Percentiles rank a stretch among this genome's conserved stretches.
Evolutionary conservation across 2,888 invertebrate species (phyloP).

Genomic region (Muschampia plurimacula): DNA sequence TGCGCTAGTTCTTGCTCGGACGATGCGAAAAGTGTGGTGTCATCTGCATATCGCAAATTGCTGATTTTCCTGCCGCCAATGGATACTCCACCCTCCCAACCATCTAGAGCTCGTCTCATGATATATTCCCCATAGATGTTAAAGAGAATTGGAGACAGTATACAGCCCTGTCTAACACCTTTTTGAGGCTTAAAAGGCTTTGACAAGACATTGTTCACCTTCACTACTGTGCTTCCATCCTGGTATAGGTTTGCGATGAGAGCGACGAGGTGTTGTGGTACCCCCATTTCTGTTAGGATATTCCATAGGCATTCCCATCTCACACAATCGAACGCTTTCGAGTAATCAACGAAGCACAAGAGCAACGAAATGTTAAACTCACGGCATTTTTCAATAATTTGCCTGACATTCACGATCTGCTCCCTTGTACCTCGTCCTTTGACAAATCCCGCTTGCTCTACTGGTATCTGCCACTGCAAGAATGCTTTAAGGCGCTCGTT

Average conservation of each 20-base stretch:
- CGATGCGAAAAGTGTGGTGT: not conserved
- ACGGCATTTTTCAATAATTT: slow-evolving; percentile 15
- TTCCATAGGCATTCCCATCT: slow-evolving; percentile 19
- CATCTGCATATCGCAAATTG: slow-evolving; percentile 15
- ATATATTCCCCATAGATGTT: slow-evolving; percentile 14
- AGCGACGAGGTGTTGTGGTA: slow-evolving; percentile 1
- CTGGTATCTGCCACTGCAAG: slow-evolving; percentile 31
- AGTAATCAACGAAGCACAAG: slow-evolving; percentile 26
- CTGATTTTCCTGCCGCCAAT: slow-evolving; percentile 5
- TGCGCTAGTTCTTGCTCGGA: not conserved
- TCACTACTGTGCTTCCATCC: slow-evolving; percentile 1
- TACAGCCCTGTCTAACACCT: slow-evolving; percentile 9
- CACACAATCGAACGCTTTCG: slow-evolving; percentile 23
- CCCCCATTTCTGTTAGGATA: not conserved
- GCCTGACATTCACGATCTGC: slow-evolving; percentile 21
- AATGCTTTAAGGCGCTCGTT: slow-evolving; percentile 3
- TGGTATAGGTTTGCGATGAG: slow-evolving; percentile 13
- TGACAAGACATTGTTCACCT: slow-evolving; percentile 7
- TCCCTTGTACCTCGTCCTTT: slow-evolving; percentile 26
- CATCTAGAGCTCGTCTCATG: not conserved
- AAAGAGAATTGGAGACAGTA: slow-evolving; percentile 8
- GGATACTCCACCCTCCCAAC: not conserved
- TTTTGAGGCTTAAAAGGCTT: slow-evolving; percentile 14
- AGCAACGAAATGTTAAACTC: slow-evolving; percentile 10
- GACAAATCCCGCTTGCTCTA: slow-evolving; percentile 33